Conservation (phyloP, 2,888 invertebrate species). For the Hesperia comma region DNA sequence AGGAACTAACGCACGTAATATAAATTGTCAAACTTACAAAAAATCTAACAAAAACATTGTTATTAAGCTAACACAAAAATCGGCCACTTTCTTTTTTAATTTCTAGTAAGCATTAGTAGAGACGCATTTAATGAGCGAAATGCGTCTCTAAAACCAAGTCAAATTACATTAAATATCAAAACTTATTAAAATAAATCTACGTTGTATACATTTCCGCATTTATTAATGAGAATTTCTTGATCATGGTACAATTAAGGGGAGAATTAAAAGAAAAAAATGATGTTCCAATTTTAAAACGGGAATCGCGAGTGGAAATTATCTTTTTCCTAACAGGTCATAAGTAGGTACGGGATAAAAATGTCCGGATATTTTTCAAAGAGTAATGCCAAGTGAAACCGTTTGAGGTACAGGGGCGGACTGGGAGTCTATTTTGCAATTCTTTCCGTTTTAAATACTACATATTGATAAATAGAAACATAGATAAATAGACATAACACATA, state of each 20-base stretch:
- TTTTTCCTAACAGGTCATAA: slow-evolving; percentile 59
- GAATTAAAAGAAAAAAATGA: slow-evolving; percentile 30
- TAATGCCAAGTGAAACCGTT: slow-evolving; percentile 57
- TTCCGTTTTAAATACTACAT: neutral
- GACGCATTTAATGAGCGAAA: no score
- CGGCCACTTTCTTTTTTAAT: no score
- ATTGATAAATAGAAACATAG: neutral
- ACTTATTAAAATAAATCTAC: neutral
- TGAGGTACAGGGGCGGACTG: slow-evolving; percentile 49
- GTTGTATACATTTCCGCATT: slow-evolving; percentile 7
- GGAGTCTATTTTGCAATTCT: neutral
- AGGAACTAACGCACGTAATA: no score
- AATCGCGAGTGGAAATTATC: slow-evolving; percentile 32
- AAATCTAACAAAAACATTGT: no score
- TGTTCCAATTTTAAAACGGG: slow-evolving; percentile 37
- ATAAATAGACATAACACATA: no score
- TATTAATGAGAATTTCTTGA: slow-evolving; percentile 38
- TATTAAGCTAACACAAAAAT: no score
- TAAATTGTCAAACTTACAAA: no score
- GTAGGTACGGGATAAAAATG: slow-evolving; percentile 69
- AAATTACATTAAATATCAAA: no score
- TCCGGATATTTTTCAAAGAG: slow-evolving; percentile 67
- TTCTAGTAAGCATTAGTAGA: no score
- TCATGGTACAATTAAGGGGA: slow-evolving; percentile 38
- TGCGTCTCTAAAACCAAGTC: no score